phyloP scores from a whole-genome alignment of 2,113 vertebrate species.

The Pteropus alecto region DNA sequence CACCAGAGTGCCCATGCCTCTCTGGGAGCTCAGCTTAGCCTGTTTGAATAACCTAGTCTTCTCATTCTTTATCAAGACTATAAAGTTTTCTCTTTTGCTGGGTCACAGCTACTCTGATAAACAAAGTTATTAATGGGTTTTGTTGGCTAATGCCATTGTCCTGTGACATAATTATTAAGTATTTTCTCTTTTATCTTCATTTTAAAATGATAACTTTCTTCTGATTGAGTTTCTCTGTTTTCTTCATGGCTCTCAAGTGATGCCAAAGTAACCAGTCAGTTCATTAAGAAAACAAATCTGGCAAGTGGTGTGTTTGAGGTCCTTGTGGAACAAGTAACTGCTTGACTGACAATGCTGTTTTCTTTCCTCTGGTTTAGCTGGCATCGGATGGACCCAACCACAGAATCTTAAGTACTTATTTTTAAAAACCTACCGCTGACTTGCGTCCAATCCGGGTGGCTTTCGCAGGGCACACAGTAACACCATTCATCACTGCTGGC shows the following conservation, averaged over 20 bases:
- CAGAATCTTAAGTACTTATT: slow-evolving; percentile 62
- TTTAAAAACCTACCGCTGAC: slow-evolving; percentile 54
- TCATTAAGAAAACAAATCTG: slow-evolving; percentile 58
- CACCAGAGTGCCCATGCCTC: not conserved
- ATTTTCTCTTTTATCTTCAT: slow-evolving; percentile 63
- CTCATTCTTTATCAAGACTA: not conserved
- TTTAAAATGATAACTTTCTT: slow-evolving; percentile 59
- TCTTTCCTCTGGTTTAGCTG: slow-evolving; percentile 59
- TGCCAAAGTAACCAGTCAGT: slow-evolving; percentile 68
- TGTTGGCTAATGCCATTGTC: slow-evolving; percentile 11
- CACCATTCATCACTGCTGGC: slow-evolving; percentile 43
- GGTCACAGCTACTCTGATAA: slow-evolving; percentile 5
- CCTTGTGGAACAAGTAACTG: slow-evolving; percentile 38
- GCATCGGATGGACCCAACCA: slow-evolving; percentile 40
- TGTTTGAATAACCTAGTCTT: slow-evolving; percentile 12
- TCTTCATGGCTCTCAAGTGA: slow-evolving; percentile 25
- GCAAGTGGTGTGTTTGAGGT: slow-evolving; percentile 22
- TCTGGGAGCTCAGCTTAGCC: not conserved
- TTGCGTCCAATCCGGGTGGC: not conserved
- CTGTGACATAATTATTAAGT: slow-evolving; percentile 55
- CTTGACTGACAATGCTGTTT: slow-evolving; percentile 62
- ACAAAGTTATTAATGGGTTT: slow-evolving; percentile 46
- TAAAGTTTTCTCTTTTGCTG: slow-evolving; percentile 37
- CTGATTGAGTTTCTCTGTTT: slow-evolving; percentile 49
- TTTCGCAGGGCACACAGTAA: slow-evolving; percentile 23